Evolutionary conservation across 2,888 invertebrate genomes (phyloP).

Genomic region (Idaea biselata): DNA sequence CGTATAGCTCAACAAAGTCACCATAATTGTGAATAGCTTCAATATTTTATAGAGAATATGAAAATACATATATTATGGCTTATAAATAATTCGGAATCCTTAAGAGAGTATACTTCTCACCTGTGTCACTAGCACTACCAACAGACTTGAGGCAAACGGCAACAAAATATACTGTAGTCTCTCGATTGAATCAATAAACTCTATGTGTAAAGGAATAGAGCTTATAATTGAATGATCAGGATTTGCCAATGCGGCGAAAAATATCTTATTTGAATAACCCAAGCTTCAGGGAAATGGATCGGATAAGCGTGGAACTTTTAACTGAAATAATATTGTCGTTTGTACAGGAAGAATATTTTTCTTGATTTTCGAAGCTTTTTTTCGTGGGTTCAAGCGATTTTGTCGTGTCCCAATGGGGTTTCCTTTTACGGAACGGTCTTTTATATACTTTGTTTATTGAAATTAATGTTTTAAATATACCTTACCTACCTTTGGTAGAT

Average conservation of each 20-base stretch:
- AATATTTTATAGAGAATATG: neutral
- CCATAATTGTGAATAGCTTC: neutral
- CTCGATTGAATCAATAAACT: conserved; percentile 30
- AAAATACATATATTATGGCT: conserved; percentile 2
- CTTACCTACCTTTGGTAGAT: neutral
- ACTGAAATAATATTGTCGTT: conserved; percentile 69
- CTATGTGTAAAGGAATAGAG: conserved; percentile 46
- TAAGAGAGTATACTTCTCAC: conserved; percentile 24
- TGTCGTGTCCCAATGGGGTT: conserved; percentile 14
- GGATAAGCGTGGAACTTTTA: conserved; percentile 65
- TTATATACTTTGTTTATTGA: conserved; percentile 6
- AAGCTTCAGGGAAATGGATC: conserved; percentile 54
- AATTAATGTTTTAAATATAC: neutral
- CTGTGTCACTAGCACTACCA: conserved; percentile 29
- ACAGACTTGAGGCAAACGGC: conserved; percentile 32
- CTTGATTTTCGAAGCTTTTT: conserved; percentile 26
- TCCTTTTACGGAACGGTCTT: neutral
- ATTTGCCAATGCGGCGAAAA: conserved; percentile 49
- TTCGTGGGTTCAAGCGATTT: conserved; percentile 29
- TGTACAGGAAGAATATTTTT: conserved; percentile 37
- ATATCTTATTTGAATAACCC: conserved; percentile 65
- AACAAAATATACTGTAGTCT: conserved; percentile 37
- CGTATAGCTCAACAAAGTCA: neutral
- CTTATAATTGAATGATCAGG: conserved; percentile 45
- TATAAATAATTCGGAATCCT: conserved; percentile 19